These are phyloP conservation scores for Aurelia coerulea DNA, from an alignment of 30 jellyfish, hydroid and myxozoan genomes.

Conservation along the genomic window DNA sequence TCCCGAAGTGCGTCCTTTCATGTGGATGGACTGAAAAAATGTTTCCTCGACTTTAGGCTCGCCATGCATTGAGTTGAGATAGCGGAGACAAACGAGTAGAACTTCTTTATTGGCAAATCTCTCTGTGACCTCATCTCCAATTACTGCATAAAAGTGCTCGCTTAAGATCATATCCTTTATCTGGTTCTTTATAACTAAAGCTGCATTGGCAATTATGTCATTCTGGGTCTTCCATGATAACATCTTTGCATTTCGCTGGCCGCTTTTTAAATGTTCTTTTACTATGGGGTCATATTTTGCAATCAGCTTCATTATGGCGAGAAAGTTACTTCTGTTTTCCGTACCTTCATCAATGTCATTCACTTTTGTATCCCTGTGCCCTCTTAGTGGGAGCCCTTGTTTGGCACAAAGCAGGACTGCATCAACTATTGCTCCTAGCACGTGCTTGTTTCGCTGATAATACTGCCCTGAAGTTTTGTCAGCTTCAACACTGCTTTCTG, in stretches of 20 bases:
- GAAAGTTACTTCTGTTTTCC: constrained; percentile 48
- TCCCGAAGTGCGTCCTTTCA: constrained; percentile 60
- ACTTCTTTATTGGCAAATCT: constrained; percentile 54
- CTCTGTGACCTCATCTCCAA: constrained; percentile 65
- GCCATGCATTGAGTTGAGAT: constrained; percentile 33
- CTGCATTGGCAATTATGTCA: constrained; percentile 60
- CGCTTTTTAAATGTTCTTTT: constrained; percentile 44
- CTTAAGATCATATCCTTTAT: constrained; percentile 34
- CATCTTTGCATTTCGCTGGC: constrained; percentile 66
- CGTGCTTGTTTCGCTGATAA: constrained; percentile 44
- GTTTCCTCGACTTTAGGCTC: constrained; percentile 50
- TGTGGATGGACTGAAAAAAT: constrained; percentile 37
- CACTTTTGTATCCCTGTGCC: constrained; percentile 53
- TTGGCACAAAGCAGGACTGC: constrained; percentile 65
- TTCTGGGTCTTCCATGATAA: constrained; percentile 43
- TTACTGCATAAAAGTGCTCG: constrained; percentile 42
- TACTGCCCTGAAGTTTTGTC: constrained; percentile 47
- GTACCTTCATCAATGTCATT: constrained; percentile 49
- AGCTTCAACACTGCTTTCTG: constrained; percentile 43
- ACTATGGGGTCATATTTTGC: constrained; percentile 59
- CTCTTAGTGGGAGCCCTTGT: constrained; percentile 56
- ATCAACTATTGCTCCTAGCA: constrained; percentile 45
- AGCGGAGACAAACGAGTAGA: constrained; percentile 53
- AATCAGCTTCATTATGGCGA: constrained; percentile 58
- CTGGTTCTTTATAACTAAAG: constrained; percentile 41